Conservation (phyloP, 2,113 vertebrate genomes). For the Nothocercus nigrocapillus region DNA sequence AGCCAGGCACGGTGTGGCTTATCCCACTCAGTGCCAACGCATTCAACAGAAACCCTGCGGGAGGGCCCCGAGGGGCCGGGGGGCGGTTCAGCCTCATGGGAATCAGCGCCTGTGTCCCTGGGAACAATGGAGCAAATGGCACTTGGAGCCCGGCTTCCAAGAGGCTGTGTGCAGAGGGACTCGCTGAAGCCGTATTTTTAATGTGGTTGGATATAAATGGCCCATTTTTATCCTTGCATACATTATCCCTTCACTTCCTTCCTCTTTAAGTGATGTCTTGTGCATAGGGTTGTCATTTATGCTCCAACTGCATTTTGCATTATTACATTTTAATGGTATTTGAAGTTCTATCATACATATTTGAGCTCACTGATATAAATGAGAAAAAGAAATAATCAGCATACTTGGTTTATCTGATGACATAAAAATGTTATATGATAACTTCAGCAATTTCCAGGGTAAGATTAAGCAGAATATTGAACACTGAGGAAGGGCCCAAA, state of each 20-base stretch:
- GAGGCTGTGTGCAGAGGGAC: background rate
- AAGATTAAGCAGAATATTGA: constrained; percentile 44
- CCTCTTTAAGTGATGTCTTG: constrained; percentile 59
- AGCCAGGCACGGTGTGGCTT: background rate
- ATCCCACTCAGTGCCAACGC: background rate
- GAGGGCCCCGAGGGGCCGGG: background rate
- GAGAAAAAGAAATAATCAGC: constrained; percentile 68
- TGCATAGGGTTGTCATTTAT: constrained; percentile 64
- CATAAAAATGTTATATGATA: constrained; percentile 48
- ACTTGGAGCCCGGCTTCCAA: background rate
- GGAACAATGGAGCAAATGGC: background rate
- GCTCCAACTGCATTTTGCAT: constrained; percentile 64
- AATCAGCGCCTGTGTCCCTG: background rate
- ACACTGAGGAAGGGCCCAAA: background rate
- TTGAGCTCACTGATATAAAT: constrained; percentile 65
- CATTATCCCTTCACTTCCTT: constrained; percentile 59
- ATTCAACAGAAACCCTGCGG: background rate
- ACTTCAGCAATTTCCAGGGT: constrained; percentile 36
- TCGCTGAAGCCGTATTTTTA: constrained; percentile 8
- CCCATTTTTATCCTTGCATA: constrained; percentile 61
- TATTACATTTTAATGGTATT: constrained; percentile 75
- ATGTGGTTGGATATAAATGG: constrained; percentile 29
- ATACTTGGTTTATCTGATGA: constrained; percentile 64
- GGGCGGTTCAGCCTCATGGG: background rate
- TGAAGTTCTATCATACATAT: constrained; percentile 71